Evolutionary conservation across 2,888 invertebrate genomes (phyloP), one percentile per base, ranked within the genome.

Genomic region (Tetheella fluctuosa): DNA sequence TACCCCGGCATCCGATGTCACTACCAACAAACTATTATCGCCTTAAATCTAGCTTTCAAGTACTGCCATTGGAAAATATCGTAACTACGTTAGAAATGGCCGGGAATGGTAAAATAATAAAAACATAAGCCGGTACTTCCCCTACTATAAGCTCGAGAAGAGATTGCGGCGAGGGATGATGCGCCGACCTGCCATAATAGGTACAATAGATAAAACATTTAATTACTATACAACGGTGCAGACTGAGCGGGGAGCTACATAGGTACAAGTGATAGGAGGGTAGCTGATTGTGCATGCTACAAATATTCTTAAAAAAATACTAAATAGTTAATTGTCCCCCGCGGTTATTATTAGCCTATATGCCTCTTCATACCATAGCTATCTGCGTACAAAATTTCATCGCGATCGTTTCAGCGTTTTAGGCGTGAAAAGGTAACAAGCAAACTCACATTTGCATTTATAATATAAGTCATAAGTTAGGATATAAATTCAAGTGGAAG

Each of bases 121-220:
- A 42, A 42, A n/a, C 17, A n/a, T 7, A 10, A 37, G 37, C 37
- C 37, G 42, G 42, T 42, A 17, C 42, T 42, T 10, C n/a, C 13
- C 15, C 2, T 25, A 25, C 25, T 6, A 6, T 39, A 20, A 20
- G 48, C 2, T 20, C 48, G 10, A 48, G 48, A 48, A 7, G 48
- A 20, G 48, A 20, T 48, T 20, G 17, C 17, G 17, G 17, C 48
- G 48, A 20, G 48, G 48, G 20, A n/a, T 48, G 48, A 20, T 10
- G 48, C 48, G 17, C 3, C 48, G 20, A 17, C 15, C 20, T 20
- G 48, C 48, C 10, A 20, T 48, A 20, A 48, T 17, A 48, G n/a
- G 17, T 20, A 23, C 54, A 25, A 58, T 61, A 57, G 61, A 61
- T 61, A 61, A 61, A 61, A 58, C 58, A 61, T 61, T 61, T 61